Evolutionary conservation across 2,797 vertebrate species (phyloP).

Genomic region (Orestias chungarensis): DNA sequence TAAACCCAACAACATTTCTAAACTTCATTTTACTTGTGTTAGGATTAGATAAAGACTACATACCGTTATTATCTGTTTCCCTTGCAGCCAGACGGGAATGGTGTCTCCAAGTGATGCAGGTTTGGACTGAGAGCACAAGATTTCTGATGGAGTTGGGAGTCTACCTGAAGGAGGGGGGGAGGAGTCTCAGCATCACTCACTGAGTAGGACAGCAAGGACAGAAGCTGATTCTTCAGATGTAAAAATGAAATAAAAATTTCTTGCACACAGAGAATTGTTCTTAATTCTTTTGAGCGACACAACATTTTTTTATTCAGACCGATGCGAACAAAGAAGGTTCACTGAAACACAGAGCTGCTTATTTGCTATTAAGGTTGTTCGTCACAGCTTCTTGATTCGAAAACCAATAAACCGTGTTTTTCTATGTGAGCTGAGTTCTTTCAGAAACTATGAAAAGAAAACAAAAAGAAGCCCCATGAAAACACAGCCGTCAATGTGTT

Average conservation of each 20-base stretch:
- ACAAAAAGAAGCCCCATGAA: slow-evolving; percentile 23
- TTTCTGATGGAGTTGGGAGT: slow-evolving; percentile 52
- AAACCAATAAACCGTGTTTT: slow-evolving; percentile 19
- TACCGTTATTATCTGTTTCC: slow-evolving; percentile 40
- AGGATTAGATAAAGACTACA: slow-evolving; percentile 23
- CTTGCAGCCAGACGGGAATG: slow-evolving; percentile 53
- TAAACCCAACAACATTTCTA: background rate
- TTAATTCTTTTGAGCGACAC: background rate
- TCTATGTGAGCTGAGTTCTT: slow-evolving; percentile 59
- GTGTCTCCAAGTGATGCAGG: slow-evolving; percentile 53
- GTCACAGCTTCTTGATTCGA: background rate
- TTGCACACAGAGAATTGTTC: background rate
- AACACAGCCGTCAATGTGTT: slow-evolving; percentile 61
- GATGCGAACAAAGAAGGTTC: background rate
- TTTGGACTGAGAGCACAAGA: slow-evolving; percentile 60
- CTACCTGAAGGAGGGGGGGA: slow-evolving; percentile 73
- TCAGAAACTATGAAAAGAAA: background rate
- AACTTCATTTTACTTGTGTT: background rate
- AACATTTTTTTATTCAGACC: background rate
- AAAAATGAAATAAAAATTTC: background rate
- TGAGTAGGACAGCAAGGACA: slow-evolving; percentile 12
- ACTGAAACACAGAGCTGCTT: background rate
- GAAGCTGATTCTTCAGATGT: slow-evolving; percentile 11
- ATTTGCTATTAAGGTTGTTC: background rate
- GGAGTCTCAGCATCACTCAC: slow-evolving; percentile 58